These are phyloP conservation scores for Aldrovandia affinis DNA, from an alignment of 2,797 vertebrate genomes.

Conservation along the genomic window DNA sequence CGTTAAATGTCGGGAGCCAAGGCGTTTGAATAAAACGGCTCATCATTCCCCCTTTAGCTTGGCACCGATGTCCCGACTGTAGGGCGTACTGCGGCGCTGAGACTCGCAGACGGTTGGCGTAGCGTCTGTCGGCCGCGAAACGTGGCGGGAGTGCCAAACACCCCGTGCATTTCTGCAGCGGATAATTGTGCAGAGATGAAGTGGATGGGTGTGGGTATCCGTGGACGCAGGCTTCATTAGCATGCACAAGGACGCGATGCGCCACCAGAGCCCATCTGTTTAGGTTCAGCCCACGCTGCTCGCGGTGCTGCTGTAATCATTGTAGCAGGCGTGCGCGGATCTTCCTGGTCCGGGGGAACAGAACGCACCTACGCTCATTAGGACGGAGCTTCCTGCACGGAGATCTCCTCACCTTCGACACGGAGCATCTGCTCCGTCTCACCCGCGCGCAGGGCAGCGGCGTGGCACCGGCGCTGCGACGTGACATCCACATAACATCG, in stretches of 20 bases:
- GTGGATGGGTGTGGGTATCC: background rate
- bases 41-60: background rate
- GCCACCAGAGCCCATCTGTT: slow-evolving; percentile 84
- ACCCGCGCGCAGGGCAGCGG: background rate
- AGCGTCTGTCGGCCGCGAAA: background rate
- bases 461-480: too few relatives aligned
- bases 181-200: background rate
- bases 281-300: slow-evolving; percentile 76
- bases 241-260: slow-evolving; percentile 75
- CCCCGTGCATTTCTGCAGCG: background rate
- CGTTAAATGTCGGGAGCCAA: background rate
- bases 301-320: slow-evolving; percentile 79
- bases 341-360: background rate
- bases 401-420: background rate
- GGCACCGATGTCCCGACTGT: background rate
- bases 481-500: too few relatives aligned
- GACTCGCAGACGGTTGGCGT: background rate
- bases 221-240: slow-evolving; percentile 48
- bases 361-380: background rate
- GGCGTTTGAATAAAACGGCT: background rate
- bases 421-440: background rate
- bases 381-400: background rate
- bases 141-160: background rate
- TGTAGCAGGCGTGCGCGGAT: slow-evolving; percentile 69
- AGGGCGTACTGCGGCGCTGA: background rate